Percentiles rank a stretch among this genome's conserved stretches.
Conservation (phyloP, 2,888 invertebrate genomes). For the Ptilodon capucinus region DNA sequence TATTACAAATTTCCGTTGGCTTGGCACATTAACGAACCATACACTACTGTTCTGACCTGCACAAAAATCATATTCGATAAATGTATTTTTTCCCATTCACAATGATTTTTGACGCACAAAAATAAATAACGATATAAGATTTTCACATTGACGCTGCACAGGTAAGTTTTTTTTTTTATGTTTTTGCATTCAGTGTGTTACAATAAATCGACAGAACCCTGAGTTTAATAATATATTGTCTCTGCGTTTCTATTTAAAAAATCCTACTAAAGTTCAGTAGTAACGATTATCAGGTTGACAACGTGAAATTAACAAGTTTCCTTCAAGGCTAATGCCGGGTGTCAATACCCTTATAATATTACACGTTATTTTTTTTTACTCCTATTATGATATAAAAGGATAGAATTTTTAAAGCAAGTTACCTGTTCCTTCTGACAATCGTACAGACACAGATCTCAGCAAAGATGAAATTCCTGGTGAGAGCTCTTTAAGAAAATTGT, state of each 20-base stretch:
- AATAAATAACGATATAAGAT: no score
- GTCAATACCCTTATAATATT: conserved; percentile 40
- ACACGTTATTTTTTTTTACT: conserved; percentile 33
- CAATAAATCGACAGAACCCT: conserved; percentile 1
- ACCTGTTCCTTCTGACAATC: conserved; percentile 46
- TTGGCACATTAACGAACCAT: no score
- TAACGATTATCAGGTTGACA: conserved; percentile 15
- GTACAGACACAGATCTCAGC: conserved; percentile 45
- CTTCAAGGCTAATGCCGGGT: conserved; percentile 39
- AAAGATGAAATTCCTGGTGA: conserved; percentile 59
- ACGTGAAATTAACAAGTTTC: conserved; percentile 32
- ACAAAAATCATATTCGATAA: no score
- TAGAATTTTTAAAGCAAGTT: conserved; percentile 18
- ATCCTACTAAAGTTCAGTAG: conserved; percentile 18
- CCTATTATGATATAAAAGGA: conserved; percentile 48
- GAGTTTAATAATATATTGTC: conserved; percentile 3
- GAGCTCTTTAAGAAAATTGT: conserved; percentile 16
- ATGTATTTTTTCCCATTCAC: no score
- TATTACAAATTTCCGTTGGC: no score
- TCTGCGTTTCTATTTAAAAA: conserved; percentile 8
- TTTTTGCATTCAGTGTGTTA: background rate
- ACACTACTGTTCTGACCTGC: no score
- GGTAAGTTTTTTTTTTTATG: no score
- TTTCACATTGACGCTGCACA: no score
- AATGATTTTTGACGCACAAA: no score